Base-by-base conservation (phyloP, 2,113 vertebrate species). In the Ictidomys tridecemlineatus region DNA sequence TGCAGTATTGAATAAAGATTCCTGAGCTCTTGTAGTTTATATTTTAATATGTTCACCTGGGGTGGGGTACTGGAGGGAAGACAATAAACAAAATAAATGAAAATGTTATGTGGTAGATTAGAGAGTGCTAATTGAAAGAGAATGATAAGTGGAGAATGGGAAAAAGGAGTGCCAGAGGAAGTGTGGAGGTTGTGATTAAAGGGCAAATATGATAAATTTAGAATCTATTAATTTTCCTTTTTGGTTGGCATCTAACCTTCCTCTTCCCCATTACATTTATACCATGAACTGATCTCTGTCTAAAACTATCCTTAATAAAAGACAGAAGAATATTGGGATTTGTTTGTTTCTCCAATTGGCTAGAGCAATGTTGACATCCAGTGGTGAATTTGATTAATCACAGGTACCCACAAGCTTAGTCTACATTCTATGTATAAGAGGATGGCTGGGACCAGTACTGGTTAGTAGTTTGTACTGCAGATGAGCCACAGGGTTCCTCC, bases 331-430 rank as follows among this genome's bases (percentile, higher is more conserved):
- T 58, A 78, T 2, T 77, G 42, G 32, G 34, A 78, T 93, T 79
- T 93, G 37, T 83, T 73, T 93, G 90, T 74, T 94, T 58, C 91
- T 10, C 70, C 98, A 97, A 98, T 98, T 98, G 98, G 92, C 98
- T 88, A 98, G 98, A 98, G 98, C 98, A 99, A 99, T 32, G 98
- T 98, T 99, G 99, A 99, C 98, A 99, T 98, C 98, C 98, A 99
- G 98, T 98, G 99, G 98, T 97, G 98, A 97, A 97, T 45, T 65
- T 91, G 93, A 98, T 98, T 98, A 98, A 99, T 98, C 97, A 98
- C 99, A 99, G 97, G 95, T 73, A 0, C 77, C 94, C 94, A 67
- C 0, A 2, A 2, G 56, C 76, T 0, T 17, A 70, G 56, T 91
- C 42, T 83, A 48, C 42, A 16, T 63, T 22, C 8, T 0, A 0